Base-by-base conservation (phyloP, 2,888 invertebrate genomes). In the Stictocephala bisonia region DNA sequence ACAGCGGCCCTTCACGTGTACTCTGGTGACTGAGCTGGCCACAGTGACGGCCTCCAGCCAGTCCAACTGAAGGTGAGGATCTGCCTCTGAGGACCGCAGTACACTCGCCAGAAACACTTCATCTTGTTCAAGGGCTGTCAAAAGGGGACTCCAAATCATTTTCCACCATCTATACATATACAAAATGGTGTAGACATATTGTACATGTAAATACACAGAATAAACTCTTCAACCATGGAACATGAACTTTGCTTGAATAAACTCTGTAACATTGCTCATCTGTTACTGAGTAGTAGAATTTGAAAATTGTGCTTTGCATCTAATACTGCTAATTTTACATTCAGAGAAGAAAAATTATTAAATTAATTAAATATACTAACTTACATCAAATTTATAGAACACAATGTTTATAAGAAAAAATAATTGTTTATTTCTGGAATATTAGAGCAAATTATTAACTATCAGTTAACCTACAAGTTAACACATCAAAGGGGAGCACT, bases 81-180 rank as follows among this genome's bases (percentile, higher is more conserved):
- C 77, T 26, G 44, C 68, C 51, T 79, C 77, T 11, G 74, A 48
- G 29, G 56, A 41, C 9, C 78, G 74, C 68, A 80, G 75, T 35
- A 79, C 71, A 3, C 67, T 31, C 71, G 77, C 68, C 26, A 78
- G 75, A 64, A 79, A 78, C 13, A 76, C 66, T 13, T 71, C 74
- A 58, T 79, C 79, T 53, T 64, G 71, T 44, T 75, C 75, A 41
- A 76, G 71, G 6, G 74, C 73, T 13, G 69, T 69, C 9, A 77
- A 60, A 44, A 76, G 71, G n/a, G 76, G 75, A 20, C 51, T 70
- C 29, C 40, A 56, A 18, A 72, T 72, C 72, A 72, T 72, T 53
- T 41, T 66, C 27, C 66, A 66, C 44, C 67, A 44, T 22, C 72
- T 67, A n/a, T n/a, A 31, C n/a, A n/a, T n/a, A n/a, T n/a, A n/a